Percentiles rank a stretch among this genome's conserved stretches.
phyloP scores from a whole-genome alignment of 2,797 vertebrate genomes.

The Nyctalus aviator region DNA sequence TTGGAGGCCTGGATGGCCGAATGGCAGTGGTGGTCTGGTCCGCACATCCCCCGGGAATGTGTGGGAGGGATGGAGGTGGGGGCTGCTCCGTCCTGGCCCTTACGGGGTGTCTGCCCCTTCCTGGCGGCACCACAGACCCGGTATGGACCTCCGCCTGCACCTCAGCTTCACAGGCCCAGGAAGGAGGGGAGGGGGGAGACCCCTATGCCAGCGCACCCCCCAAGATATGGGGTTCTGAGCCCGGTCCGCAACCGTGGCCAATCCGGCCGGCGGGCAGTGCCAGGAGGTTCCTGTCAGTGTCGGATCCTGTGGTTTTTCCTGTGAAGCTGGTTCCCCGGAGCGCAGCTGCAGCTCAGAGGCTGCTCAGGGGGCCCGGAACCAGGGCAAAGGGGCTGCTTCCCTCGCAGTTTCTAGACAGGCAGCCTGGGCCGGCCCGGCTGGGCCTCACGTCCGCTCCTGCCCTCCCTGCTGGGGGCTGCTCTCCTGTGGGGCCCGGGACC shows the following conservation, averaged over 20 bases:
- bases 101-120: background rate
- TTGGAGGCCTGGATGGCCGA: accelerated
- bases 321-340: background rate
- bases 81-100: background rate
- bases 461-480: too few species aligned
- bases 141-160: accelerated
- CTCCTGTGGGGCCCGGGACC: too few species aligned
- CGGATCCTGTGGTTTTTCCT: background rate
- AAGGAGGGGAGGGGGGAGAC: background rate
- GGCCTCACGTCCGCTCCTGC: accelerated
- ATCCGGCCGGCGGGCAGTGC: background rate
- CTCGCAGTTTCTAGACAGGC: accelerated
- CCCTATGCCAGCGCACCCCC: accelerated
- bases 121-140: background rate
- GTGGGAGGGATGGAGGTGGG: background rate
- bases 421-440: too few species aligned
- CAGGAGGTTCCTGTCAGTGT: background rate
- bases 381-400: background rate
- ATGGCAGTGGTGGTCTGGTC: accelerated
- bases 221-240: background rate
- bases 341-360: background rate
- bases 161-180: background rate
- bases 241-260: accelerated
- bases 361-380: background rate
- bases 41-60: background rate